Evolutionary conservation across 35 echinoderm and acorn worm species (phyloP), one percentile per base, ranked within the genome.

Genomic region (Eucidaris tribuloides): DNA sequence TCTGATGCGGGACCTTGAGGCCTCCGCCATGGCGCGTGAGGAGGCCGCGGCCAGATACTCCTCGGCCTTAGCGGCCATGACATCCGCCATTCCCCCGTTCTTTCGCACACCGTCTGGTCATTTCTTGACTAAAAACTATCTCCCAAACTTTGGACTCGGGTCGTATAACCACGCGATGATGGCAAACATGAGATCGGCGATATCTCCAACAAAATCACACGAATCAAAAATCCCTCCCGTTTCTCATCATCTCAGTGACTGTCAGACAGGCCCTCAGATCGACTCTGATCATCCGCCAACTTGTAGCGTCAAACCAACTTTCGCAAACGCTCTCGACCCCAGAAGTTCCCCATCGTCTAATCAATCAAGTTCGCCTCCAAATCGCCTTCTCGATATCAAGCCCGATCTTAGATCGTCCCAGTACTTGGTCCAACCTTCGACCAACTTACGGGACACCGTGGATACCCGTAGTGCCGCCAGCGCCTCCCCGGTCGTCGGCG

Each of bases 301-400:
- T 24, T 74, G 68, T 40, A 74, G 40, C 37, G 68, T 74, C 27
- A 81, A 58, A n/a, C 79, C 79, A 7, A 81, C 29, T 0, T 58
- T 58, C 30, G 61, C 57, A 19, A 31, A 81, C 18, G 34, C 20
- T 4, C 23, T 58, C 1, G 79, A 81, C 27, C 48, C 34, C 79
- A 71, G 22, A 3, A 35, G 28, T 17, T 66, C 61, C 9, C 45
- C 66, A 5, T 77, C 83, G 11, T 43, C 19, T 18, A 42, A 3
- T 42, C 19, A 1, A 15, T 23, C 14, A 77, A 36, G 0, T 77
- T 20, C 62, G 18, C 48, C 64, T 7, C 19, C 83, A 20, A 15
- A 5, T 35, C 14, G 14, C 6, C 46, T 18, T 17, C 36, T 76
- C 48, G 32, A 41, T 1, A 36, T 19, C 17, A 19, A 19, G 13